Conservation (phyloP, 2,888 invertebrate species). For the Sphinx pinastri region DNA sequence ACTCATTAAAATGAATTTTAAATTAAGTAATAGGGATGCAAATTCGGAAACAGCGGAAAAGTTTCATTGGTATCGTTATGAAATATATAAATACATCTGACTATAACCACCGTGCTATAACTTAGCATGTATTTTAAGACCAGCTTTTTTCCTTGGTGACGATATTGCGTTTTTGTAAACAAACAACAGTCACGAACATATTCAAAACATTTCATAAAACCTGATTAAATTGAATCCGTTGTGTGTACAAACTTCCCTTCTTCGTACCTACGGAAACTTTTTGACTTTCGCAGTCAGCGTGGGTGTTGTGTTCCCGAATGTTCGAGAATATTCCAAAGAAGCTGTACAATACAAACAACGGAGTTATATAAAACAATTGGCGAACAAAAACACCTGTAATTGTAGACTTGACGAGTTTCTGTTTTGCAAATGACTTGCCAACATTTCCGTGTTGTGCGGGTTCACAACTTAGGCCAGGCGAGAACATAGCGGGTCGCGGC, state of each 20-base stretch:
- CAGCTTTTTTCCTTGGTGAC: too few relatives aligned
- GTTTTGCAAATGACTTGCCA: slow-evolving; percentile 34
- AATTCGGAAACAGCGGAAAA: too few relatives aligned
- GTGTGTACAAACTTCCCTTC: not conserved
- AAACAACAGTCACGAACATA: too few relatives aligned
- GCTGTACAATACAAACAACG: slow-evolving; percentile 30
- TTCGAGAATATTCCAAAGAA: slow-evolving; percentile 30
- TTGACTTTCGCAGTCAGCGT: not conserved
- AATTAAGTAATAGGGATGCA: too few relatives aligned
- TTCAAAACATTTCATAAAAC: not conserved
- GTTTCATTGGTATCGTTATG: too few relatives aligned
- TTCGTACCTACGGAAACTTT: not conserved
- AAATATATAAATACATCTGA: too few relatives aligned
- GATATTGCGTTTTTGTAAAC: too few relatives aligned
- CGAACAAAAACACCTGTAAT: slow-evolving; percentile 56
- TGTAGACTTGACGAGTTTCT: slow-evolving; percentile 43
- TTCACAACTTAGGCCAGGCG: slow-evolving; percentile 4
- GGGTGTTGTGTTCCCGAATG: slow-evolving; percentile 24
- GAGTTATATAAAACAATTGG: slow-evolving; percentile 44
- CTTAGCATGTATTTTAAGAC: too few relatives aligned
- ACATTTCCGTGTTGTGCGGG: slow-evolving; percentile 26
- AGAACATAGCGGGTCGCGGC: not conserved
- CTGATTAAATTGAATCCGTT: slow-evolving; percentile 1
- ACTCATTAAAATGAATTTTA: too few relatives aligned
- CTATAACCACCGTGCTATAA: too few relatives aligned